Base-by-base conservation (phyloP, 2,113 vertebrate species). In the Percina caprodes region DNA sequence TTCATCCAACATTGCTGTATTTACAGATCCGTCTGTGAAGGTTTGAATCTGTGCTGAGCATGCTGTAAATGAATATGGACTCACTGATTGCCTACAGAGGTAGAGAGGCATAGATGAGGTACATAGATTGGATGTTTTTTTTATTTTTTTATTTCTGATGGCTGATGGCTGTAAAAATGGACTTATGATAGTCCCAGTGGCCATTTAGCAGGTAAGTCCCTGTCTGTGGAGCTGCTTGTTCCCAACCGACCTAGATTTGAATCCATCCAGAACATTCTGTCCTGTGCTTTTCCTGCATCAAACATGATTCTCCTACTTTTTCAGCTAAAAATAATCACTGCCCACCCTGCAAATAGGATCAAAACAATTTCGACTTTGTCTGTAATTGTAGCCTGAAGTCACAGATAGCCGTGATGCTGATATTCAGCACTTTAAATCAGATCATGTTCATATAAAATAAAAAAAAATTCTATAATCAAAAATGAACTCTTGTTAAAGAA, bases 241-340 rank as follows among this genome's bases (percentile, higher is more conserved):
- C 39, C 67, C 77, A 83, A 78, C 69, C 83, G 81, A 75, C 80
- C 74, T 33, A 63, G 16, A 82, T 54, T 66, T 62, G 15, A 79
- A 61, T 85, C 60, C 10, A 42, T 48, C 54, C 76, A 75, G 87
- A 60, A 89, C 85, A 49, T 72, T 82, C 54, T 75, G 83, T 82
- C 42, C 85, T 13, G 54, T 24, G 21, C 0, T 26, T 49, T 70
- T 60, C 16, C 48, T 62, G 48, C 68, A 66, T 58, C 0, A 14
- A 18, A 69, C 35, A 6, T 54, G 26, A 35, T 33, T 68, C 72
- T 58, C 6, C 23, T 5, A 1, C 52, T 51, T 67, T 69, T 49
- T 79, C 56, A 56, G 55, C 21, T 48, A 0, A 55, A 62, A 45
- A 48, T 45, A 60, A 49, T 19, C 6, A 67, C 60, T 30, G 5